phyloP scores from a whole-genome alignment of 1,140 invertebrate genomes.

The Aphaenogaster ashmeadi region DNA sequence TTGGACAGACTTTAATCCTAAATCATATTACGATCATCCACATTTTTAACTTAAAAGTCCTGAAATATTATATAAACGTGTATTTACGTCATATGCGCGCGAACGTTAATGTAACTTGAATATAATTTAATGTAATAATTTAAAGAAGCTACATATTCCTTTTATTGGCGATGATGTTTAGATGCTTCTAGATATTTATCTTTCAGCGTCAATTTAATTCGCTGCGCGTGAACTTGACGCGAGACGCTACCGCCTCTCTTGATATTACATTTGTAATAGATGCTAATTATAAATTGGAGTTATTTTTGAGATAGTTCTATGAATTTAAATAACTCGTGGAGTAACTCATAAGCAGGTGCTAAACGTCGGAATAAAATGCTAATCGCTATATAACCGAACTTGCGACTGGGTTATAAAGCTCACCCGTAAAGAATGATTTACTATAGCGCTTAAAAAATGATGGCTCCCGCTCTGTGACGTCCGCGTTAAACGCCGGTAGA shows the following conservation, averaged over 20 bases:
- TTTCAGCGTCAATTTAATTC: background rate
- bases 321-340: background rate
- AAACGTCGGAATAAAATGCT: constrained; percentile 7
- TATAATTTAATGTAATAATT: background rate
- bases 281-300: background rate
- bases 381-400: constrained; percentile 17
- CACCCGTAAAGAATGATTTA: constrained; percentile 49
- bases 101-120: background rate
- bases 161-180: background rate
- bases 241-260: too few species aligned
- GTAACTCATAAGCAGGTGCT: background rate
- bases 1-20: background rate
- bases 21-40: background rate
- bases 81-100: background rate
- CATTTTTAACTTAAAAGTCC: background rate
- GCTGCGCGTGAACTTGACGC: too few species aligned
- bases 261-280: background rate
- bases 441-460: constrained; percentile 46
- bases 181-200: background rate
- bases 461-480: constrained; percentile 21
- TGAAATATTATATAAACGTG: background rate
- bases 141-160: background rate
- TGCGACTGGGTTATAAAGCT: constrained; percentile 12
- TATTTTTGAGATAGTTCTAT: background rate
- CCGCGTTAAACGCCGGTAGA: constrained; percentile 39